Conservation (phyloP, 1,140 invertebrate species). For the Metopolophium dirhodum region DNA sequence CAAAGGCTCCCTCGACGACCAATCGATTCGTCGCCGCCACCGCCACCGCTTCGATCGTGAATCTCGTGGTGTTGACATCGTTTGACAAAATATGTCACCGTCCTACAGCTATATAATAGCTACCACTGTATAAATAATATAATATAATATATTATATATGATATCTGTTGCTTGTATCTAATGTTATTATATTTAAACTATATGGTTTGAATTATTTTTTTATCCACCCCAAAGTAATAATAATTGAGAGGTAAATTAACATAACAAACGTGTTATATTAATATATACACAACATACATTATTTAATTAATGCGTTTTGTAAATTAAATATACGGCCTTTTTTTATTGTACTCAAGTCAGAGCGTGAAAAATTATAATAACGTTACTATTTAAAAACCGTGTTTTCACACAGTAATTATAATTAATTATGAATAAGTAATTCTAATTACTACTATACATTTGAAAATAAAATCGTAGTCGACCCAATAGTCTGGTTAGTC, state of each 20-base stretch:
- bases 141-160: background rate
- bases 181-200: background rate
- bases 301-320: conserved; percentile 2
- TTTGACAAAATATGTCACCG: background rate
- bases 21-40: background rate
- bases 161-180: background rate
- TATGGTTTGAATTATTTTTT: background rate
- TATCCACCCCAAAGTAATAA: background rate
- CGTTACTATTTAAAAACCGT: background rate
- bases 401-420: conserved; percentile 1
- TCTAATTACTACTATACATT: background rate
- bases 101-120: background rate
- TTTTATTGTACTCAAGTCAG: background rate
- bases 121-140: background rate
- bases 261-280: background rate
- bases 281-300: background rate
- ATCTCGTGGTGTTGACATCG: background rate
- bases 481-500: background rate
- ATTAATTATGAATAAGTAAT: background rate
- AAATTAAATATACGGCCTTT: background rate
- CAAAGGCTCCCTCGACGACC: background rate
- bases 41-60: too few species aligned
- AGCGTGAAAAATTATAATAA: conserved; percentile 2
- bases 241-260: background rate
- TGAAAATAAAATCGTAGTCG: background rate